phyloP scores from a whole-genome alignment of 1,140 invertebrate genomes.

The Drosophila murphyi region DNA sequence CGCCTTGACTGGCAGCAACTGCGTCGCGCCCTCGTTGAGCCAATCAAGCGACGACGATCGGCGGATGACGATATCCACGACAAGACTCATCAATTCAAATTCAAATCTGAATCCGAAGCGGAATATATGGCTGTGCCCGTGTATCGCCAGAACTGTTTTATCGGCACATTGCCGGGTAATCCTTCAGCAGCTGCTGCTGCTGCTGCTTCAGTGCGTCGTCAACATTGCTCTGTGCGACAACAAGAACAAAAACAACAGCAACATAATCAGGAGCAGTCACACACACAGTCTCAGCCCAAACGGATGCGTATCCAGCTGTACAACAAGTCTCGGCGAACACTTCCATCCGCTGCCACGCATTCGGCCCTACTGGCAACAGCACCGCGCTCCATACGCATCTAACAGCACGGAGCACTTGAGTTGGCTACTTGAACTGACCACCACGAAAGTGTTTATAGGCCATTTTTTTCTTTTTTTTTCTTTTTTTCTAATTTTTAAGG shows the following conservation, averaged over 20 bases:
- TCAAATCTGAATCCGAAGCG: not conserved
- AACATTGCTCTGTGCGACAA: constrained; percentile 35
- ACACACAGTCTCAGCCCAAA: constrained; percentile 26
- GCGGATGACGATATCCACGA: constrained; percentile 11
- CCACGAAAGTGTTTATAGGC: constrained; percentile 10
- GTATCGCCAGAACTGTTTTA: constrained; percentile 73
- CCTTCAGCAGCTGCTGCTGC: not conserved
- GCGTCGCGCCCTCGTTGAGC: constrained; percentile 30
- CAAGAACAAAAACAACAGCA: not conserved
- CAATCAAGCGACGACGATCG: constrained; percentile 32
- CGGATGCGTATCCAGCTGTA: constrained; percentile 41
- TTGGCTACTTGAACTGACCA: not conserved
- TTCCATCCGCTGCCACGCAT: constrained; percentile 1
- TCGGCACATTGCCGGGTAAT: constrained; percentile 53
- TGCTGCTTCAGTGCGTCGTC: constrained; percentile 39
- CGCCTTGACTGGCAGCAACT: constrained; percentile 64
- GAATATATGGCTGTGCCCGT: constrained; percentile 69
- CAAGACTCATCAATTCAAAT: not conserved
- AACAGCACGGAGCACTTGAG: not conserved
- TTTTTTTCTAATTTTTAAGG: constrained; percentile 17
- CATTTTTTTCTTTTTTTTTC: not conserved
- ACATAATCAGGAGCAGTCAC: not conserved
- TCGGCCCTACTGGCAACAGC: not conserved
- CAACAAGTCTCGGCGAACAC: constrained; percentile 15
- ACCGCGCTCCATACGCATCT: constrained; percentile 62